A percentile compares a stretch with the other conserved stretches of the same genome.
These are phyloP conservation scores for Monomorium pharaonis DNA, from an alignment of 1,140 invertebrate genomes.

Conservation along the genomic window DNA sequence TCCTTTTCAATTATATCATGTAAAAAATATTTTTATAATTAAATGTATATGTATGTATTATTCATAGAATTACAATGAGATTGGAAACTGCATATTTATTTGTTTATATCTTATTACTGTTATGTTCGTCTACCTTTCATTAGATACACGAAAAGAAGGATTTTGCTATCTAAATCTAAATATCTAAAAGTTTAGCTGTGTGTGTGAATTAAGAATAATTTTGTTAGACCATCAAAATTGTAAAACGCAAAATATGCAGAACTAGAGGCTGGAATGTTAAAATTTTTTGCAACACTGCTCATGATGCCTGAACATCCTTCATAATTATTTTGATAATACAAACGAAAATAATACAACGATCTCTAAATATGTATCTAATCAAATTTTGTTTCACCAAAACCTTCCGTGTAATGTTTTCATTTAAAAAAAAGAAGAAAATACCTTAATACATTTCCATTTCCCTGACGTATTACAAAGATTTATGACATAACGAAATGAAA, in stretches of 20 bases:
- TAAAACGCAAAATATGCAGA: no score
- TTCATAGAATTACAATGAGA: not conserved
- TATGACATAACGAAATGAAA: not conserved
- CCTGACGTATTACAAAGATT: not conserved
- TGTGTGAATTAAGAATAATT: no score
- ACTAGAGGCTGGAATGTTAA: no score
- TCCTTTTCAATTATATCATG: slow-evolving; percentile 22
- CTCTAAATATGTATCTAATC: no score
- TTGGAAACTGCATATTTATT: not conserved
- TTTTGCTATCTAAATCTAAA: no score
- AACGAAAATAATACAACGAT: no score
- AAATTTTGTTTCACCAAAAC: no score
- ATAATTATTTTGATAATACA: no score
- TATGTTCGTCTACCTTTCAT: not conserved
- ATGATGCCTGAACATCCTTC: no score
- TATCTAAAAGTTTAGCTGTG: no score
- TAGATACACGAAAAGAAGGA: not conserved
- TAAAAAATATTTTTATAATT: not conserved
- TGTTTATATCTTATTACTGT: not conserved
- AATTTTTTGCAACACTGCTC: no score
- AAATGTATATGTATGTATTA: not conserved
- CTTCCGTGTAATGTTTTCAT: not conserved
- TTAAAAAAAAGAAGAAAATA: not conserved
- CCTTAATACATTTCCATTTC: not conserved
- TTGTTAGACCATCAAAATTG: no score